Conservation (phyloP, 2,888 invertebrate species). For the Sisyra nigra region DNA sequence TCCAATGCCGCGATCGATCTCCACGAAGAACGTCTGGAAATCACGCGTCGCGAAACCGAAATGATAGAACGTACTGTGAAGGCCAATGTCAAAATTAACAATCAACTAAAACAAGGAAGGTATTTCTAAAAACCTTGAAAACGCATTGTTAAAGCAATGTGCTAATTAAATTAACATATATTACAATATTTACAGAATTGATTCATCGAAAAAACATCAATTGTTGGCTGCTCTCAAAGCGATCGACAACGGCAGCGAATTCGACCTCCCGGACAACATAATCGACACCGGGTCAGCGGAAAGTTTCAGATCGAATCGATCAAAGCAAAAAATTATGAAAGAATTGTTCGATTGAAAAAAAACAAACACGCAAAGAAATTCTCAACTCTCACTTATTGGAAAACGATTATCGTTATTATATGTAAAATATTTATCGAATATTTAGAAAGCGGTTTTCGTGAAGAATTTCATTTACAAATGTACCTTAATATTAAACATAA, state of each 20-base stretch:
- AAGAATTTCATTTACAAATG: too few relatives aligned
- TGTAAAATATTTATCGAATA: too few relatives aligned
- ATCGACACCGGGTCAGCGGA: neutral
- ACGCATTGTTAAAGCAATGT: too few relatives aligned
- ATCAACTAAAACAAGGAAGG: constrained; percentile 6
- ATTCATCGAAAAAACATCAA: constrained; percentile 32
- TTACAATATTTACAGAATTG: constrained; percentile 5
- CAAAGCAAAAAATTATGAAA: constrained; percentile 4
- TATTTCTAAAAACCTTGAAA: neutral
- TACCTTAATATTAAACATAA: too few relatives aligned
- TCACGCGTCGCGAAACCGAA: constrained; percentile 30
- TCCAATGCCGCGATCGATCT: constrained; percentile 26
- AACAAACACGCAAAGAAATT: neutral
- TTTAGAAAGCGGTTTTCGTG: too few relatives aligned
- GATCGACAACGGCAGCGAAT: constrained; percentile 35
- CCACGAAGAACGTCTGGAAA: constrained; percentile 32
- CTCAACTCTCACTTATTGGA: too few relatives aligned
- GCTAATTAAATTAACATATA: too few relatives aligned
- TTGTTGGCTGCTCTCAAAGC: constrained; percentile 44
- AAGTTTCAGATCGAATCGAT: neutral
- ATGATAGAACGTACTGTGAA: constrained; percentile 32
- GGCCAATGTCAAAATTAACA: constrained; percentile 13
- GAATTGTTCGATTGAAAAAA: constrained; percentile 2
- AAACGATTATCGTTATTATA: too few relatives aligned
- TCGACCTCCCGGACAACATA: neutral